Evolutionary conservation across 2,888 invertebrate genomes (phyloP).

Genomic region (Anarsia innoxiella): DNA sequence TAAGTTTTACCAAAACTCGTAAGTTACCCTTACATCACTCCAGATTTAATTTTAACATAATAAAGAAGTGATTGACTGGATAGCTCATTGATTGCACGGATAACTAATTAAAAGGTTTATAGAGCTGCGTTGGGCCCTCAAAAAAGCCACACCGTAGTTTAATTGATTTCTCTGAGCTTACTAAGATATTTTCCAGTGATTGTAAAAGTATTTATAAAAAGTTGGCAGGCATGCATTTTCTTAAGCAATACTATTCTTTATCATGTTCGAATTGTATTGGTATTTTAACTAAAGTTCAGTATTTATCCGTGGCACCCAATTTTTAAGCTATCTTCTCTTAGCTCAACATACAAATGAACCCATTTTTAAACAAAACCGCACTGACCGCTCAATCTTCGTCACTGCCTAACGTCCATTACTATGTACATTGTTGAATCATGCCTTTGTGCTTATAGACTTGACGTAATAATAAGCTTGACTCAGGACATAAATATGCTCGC

Average conservation of each 20-base stretch:
- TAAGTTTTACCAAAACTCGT: too few species aligned
- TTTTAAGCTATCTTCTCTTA: too few species aligned
- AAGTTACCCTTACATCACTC: too few species aligned
- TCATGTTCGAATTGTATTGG: too few species aligned
- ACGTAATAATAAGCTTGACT: constrained; percentile 45
- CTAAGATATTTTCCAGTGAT: constrained; percentile 36
- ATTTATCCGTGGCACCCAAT: too few species aligned
- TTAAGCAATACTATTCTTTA: too few species aligned
- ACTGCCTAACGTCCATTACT: constrained; percentile 32
- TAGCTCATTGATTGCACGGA: constrained; percentile 37
- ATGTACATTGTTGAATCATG: constrained; percentile 39
- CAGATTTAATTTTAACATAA: neutral
- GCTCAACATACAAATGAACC: too few species aligned
- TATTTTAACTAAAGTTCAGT: too few species aligned
- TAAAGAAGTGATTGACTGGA: neutral
- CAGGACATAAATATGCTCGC: constrained; percentile 36
- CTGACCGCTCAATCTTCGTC: constrained; percentile 30
- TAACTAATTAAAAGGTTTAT: constrained; percentile 53
- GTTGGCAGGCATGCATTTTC: too few species aligned
- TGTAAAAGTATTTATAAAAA: constrained; percentile 36
- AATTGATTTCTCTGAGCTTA: constrained; percentile 61
- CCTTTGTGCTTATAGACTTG: constrained; percentile 34
- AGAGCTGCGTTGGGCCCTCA: constrained; percentile 33
- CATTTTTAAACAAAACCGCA: too few species aligned
- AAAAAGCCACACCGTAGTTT: constrained; percentile 49